phyloP scores from a whole-genome alignment of 2,888 invertebrate species.

The Argyresthia goedartella region DNA sequence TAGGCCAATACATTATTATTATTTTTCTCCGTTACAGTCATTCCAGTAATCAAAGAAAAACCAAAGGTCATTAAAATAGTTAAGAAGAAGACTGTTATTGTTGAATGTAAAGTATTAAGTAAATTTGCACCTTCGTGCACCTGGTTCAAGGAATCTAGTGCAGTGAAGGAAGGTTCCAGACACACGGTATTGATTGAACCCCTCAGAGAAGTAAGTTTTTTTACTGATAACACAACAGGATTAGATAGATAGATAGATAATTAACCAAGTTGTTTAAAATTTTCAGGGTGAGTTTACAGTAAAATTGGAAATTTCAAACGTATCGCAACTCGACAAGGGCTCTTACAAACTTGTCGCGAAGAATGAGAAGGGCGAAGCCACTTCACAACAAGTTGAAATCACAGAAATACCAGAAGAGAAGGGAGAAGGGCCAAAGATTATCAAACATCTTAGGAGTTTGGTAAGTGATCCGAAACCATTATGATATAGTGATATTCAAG shows the following conservation, averaged over 20 bases:
- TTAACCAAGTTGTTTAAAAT: too few relatives aligned
- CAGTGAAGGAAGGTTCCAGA: conserved; percentile 81
- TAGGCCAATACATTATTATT: too few relatives aligned
- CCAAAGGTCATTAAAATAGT: conserved; percentile 92
- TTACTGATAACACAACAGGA: not conserved
- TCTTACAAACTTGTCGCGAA: conserved; percentile 91
- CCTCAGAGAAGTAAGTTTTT: conserved; percentile 77
- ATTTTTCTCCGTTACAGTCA: conserved; percentile 68
- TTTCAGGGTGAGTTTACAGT: conserved; percentile 88
- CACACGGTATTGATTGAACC: conserved; percentile 84
- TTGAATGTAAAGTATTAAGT: conserved; percentile 94
- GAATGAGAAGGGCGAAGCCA: conserved; percentile 93
- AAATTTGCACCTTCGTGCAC: conserved; percentile 93
- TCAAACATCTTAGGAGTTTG: conserved; percentile 80
- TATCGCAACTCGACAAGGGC: conserved; percentile 86
- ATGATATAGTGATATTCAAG: too few relatives aligned
- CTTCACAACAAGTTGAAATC: conserved; percentile 89
- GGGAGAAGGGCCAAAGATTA: conserved; percentile 85
- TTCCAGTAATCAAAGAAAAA: conserved; percentile 93
- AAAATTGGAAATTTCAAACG: conserved; percentile 90
- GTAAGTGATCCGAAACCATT: conserved; percentile 63
- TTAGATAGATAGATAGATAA: conserved; percentile 2
- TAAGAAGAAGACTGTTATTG: conserved; percentile 92
- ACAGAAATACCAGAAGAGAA: conserved; percentile 85
- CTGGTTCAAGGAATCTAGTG: conserved; percentile 91